Evolutionary conservation across 2,888 invertebrate species (phyloP).

Genomic region (Cotesia congregata): DNA sequence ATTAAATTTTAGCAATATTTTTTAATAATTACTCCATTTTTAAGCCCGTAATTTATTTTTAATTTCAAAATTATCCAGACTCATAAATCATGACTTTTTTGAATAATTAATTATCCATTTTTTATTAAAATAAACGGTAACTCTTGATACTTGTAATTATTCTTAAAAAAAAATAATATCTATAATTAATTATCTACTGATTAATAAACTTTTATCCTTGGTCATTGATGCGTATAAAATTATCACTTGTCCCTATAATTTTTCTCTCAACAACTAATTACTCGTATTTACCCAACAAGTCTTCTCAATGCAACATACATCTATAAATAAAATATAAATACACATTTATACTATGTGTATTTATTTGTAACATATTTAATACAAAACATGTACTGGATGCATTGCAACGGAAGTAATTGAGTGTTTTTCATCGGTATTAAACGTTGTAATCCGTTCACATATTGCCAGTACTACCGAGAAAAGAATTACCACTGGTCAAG

Average conservation of each 20-base stretch:
- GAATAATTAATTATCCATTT: not conserved
- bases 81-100: not conserved
- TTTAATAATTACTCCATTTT: not conserved
- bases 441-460: slow-evolving; percentile 9
- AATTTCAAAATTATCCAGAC: not conserved
- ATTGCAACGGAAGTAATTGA: slow-evolving; percentile 24
- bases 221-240: not conserved
- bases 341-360: not conserved
- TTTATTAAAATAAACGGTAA: not conserved
- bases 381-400: slow-evolving; percentile 5
- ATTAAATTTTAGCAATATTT: not conserved
- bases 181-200: not conserved
- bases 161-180: not conserved
- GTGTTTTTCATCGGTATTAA: slow-evolving; percentile 12
- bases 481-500: not conserved
- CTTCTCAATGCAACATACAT: not conserved
- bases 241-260: not conserved
- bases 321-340: not conserved
- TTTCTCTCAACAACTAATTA: not conserved
- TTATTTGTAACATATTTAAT: not conserved
- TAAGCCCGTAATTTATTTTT: not conserved
- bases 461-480: slow-evolving; percentile 14
- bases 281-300: not conserved
- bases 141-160: not conserved
- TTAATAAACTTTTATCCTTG: not conserved